A percentile compares a stretch with the other conserved stretches of the same genome.
Conservation (phyloP, 2,888 invertebrate species). For the Ceramica pisi region DNA sequence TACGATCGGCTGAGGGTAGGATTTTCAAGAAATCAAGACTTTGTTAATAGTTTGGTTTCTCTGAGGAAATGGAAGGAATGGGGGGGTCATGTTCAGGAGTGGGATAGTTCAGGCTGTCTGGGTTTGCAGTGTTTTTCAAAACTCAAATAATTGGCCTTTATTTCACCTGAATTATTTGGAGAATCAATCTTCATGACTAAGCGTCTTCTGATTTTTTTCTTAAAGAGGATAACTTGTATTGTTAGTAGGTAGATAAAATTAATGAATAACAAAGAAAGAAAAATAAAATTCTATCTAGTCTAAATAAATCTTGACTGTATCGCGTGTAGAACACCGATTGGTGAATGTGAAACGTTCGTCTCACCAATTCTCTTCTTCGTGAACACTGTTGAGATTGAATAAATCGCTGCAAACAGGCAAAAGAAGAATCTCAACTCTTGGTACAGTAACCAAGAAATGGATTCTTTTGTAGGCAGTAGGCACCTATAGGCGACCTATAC, state of each 20-base stretch:
- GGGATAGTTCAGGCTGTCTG: background rate
- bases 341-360: background rate
- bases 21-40: background rate
- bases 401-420: background rate
- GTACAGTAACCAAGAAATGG: no score
- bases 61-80: no score
- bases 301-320: background rate
- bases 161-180: background rate
- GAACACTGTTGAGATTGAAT: conserved; percentile 4
- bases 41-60: conserved; percentile 4
- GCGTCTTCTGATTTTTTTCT: background rate
- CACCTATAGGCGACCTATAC: no score
- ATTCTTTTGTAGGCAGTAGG: background rate
- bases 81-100: no score
- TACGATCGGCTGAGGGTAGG: background rate
- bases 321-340: background rate
- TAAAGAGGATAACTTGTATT: background rate
- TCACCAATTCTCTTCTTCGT: background rate
- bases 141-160: background rate
- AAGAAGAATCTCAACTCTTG: no score
- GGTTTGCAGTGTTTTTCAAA: background rate
- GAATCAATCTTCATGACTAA: background rate
- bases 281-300: background rate
- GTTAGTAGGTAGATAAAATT: no score
- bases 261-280: background rate